Base-by-base conservation (phyloP, 1,140 invertebrate species). In the Pachypeltis micranthus region DNA sequence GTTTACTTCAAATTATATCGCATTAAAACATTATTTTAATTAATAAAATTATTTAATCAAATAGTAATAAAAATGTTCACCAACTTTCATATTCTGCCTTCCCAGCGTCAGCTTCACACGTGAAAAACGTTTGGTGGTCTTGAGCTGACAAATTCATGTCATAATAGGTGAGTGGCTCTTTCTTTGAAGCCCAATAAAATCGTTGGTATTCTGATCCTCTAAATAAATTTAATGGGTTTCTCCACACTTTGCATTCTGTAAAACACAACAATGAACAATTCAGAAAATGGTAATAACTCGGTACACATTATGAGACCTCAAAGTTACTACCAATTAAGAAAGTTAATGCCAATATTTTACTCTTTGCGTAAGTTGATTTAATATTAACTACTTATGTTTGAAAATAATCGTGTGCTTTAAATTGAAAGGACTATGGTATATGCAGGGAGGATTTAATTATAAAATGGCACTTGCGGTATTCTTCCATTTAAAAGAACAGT, bases 61-160 rank as follows among this genome's bases (percentile, higher is more conserved):
- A 10, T 39, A 3, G 24, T 44, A 65, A 55, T 1, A 64, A 61
- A 12, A 25, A 12, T 25, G n/a, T 29, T 23, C 23, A 67, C 76
- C 76, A 74, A 86, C 84, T 90, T 79, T 96, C 92, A 77, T 95
- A 96, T 72, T 96, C 94, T 23, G 86, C 83, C 75, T 91, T 93
- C 23, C 90, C 90, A 39, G 80, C 80, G 76, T 96, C 93, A 62
- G 85, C 84, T 75, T 96, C 93, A 75, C 92, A 95, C 0, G 91
- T 95, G 73, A 98, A 98, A 77, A 97, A 97, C 10, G 93, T 96
- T 74, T 98, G 96, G 77, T 98, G 95, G 78, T 98, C 96, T 78
- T 98, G 95, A 16, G 96, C 95, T 0, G 94, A 96, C 7, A 99
- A 77, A 76, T 98, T 99, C 94, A 98, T 98, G 72, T 98, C 96